These are phyloP conservation scores for Tinamus guttatus DNA, from an alignment of 2,113 vertebrate species.

Conservation along the genomic window DNA sequence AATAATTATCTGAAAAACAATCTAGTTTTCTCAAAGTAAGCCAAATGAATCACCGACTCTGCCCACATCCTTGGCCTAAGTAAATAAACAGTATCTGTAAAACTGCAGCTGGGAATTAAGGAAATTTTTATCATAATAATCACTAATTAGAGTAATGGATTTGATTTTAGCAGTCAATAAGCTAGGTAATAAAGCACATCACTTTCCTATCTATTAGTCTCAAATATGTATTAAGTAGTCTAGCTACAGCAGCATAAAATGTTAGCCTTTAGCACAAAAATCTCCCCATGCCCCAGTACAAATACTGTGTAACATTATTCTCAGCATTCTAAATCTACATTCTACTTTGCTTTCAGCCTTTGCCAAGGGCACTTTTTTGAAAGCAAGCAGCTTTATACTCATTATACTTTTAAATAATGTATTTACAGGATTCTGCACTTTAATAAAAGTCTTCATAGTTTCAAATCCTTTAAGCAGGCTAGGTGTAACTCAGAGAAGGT, in stretches of 20 bases:
- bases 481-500: conserved; percentile 11
- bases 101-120: background rate
- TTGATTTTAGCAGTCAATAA: background rate
- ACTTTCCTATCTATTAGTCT: background rate
- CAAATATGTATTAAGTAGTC: background rate
- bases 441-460: conserved; percentile 44
- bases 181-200: background rate
- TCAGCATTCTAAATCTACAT: background rate
- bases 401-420: conserved; percentile 45
- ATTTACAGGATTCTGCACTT: conserved; percentile 42
- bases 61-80: background rate
- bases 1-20: background rate
- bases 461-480: conserved; percentile 62
- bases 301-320: background rate
- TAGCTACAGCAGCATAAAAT: background rate
- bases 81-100: background rate
- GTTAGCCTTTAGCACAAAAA: background rate
- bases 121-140: background rate
- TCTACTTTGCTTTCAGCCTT: conserved; percentile 7
- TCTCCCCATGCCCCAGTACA: background rate
- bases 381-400: background rate
- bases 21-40: background rate
- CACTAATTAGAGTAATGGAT: background rate
- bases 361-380: conserved; percentile 23
- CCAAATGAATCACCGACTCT: background rate